phyloP scores from a whole-genome alignment of 2,113 vertebrate genomes.

The Vanacampus margaritifer region DNA sequence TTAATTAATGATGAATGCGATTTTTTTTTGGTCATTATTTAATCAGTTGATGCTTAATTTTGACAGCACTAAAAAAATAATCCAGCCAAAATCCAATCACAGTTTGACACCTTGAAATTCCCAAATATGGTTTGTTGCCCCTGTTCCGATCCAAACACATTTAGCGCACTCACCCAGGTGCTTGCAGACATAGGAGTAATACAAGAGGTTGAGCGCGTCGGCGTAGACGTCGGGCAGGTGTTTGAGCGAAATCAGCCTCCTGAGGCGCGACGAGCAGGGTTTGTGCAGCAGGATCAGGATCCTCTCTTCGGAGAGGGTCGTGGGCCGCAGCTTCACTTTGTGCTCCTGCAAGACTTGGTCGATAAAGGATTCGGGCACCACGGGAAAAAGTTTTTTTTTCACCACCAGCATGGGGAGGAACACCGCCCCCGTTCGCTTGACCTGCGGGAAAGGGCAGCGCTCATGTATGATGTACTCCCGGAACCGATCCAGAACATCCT shows the following conservation, averaged over 20 bases:
- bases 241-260: conserved; percentile 88
- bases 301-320: conserved; percentile 90
- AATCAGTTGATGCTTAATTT: too few relatives aligned
- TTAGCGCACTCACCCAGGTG: conserved; percentile 79
- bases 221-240: conserved; percentile 79
- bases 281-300: conserved; percentile 81
- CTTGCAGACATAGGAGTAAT: conserved; percentile 77
- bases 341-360: conserved; percentile 92
- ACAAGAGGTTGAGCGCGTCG: conserved; percentile 80
- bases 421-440: conserved; percentile 82
- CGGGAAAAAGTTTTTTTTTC: conserved; percentile 88
- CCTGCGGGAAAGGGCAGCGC: conserved; percentile 87
- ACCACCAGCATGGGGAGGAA: conserved; percentile 93
- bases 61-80: too few relatives aligned
- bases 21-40: too few relatives aligned
- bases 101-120: not conserved
- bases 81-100: not conserved
- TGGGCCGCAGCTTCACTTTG: conserved; percentile 87
- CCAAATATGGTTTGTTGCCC: not conserved
- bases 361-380: conserved; percentile 75
- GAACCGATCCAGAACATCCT: conserved; percentile 74
- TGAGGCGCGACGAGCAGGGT: conserved; percentile 84
- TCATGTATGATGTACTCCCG: conserved; percentile 70
- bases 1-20: too few relatives aligned
- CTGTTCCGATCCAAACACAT: not conserved